Conservation (phyloP, 2,888 invertebrate genomes). For the Andricus curvator region DNA sequence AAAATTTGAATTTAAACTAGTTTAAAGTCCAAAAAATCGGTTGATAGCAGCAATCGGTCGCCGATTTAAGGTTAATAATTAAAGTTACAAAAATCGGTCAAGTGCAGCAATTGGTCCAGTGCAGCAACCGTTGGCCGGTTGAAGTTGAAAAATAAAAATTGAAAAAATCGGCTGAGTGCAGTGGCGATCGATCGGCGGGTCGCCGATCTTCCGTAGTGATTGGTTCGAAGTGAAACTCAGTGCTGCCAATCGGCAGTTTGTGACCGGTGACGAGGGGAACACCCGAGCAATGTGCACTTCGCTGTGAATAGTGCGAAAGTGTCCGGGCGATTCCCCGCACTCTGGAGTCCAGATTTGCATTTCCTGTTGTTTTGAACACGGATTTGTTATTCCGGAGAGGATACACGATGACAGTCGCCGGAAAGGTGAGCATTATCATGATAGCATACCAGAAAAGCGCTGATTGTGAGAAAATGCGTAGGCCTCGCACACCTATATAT, state of each 20-base stretch:
- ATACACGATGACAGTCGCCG: slow-evolving; percentile 39
- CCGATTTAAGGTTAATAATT: not conserved
- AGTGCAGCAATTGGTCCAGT: no score
- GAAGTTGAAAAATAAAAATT: not conserved
- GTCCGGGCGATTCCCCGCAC: slow-evolving; percentile 7
- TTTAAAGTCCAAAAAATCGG: not conserved
- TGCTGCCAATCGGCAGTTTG: slow-evolving; percentile 3
- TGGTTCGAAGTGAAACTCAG: slow-evolving; percentile 6
- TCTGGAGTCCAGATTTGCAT: not conserved
- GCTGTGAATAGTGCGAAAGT: slow-evolving; percentile 16
- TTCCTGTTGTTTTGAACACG: slow-evolving; percentile 7
- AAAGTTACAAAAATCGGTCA: not conserved
- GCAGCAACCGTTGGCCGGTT: not conserved
- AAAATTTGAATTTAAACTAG: not conserved
- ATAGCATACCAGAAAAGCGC: not conserved
- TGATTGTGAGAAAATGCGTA: slow-evolving; percentile 9
- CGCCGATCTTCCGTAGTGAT: not conserved
- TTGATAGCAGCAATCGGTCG: not conserved
- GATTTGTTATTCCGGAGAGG: slow-evolving; percentile 18
- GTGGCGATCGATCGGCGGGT: not conserved
- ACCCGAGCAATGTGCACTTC: slow-evolving; percentile 26
- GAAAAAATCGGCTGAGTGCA: not conserved
- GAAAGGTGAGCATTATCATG: slow-evolving; percentile 36
- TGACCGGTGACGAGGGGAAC: slow-evolving; percentile 8
- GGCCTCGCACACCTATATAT: slow-evolving; percentile 11